phyloP scores from a whole-genome alignment of 2,113 vertebrate species.

The Clarias gariepinus region DNA sequence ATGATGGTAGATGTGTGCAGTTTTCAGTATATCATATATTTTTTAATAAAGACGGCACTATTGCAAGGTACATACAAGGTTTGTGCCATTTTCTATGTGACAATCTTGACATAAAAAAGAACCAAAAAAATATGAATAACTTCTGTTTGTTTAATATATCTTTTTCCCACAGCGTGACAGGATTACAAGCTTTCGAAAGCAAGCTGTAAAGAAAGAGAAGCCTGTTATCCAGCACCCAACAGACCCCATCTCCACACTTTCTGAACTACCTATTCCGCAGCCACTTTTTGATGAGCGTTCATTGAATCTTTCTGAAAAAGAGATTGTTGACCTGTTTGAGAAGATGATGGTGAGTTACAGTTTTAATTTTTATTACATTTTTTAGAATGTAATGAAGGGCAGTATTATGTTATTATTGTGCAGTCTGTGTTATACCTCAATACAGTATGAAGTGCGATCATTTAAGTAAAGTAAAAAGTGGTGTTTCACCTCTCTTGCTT shows the following conservation, averaged over 20 bases:
- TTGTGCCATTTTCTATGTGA: not conserved
- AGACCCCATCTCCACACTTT: slow-evolving; percentile 78
- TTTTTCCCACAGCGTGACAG: slow-evolving; percentile 88
- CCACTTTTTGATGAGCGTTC: slow-evolving; percentile 88
- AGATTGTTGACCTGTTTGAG: slow-evolving; percentile 96
- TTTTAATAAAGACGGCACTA: not conserved
- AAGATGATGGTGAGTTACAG: slow-evolving; percentile 95
- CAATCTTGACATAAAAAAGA: not conserved
- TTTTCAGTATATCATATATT: not conserved
- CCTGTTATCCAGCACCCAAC: slow-evolving; percentile 92
- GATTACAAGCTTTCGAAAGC: slow-evolving; percentile 93
- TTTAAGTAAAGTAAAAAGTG: not conserved
- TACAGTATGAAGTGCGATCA: not conserved
- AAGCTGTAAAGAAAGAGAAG: slow-evolving; percentile 88
- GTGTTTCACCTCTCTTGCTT: not conserved
- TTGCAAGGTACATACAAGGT: not conserved
- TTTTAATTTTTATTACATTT: not conserved
- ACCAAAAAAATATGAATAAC: not conserved
- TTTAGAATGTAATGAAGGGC: not conserved
- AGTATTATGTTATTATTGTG: not conserved
- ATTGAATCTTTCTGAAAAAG: slow-evolving; percentile 94
- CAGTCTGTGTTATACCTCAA: not conserved
- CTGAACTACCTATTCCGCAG: slow-evolving; percentile 86
- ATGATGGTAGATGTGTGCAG: too few relatives aligned
- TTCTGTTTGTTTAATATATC: not conserved